Conservation (phyloP, 2,113 vertebrate species). For the Amia ocellicauda region DNA sequence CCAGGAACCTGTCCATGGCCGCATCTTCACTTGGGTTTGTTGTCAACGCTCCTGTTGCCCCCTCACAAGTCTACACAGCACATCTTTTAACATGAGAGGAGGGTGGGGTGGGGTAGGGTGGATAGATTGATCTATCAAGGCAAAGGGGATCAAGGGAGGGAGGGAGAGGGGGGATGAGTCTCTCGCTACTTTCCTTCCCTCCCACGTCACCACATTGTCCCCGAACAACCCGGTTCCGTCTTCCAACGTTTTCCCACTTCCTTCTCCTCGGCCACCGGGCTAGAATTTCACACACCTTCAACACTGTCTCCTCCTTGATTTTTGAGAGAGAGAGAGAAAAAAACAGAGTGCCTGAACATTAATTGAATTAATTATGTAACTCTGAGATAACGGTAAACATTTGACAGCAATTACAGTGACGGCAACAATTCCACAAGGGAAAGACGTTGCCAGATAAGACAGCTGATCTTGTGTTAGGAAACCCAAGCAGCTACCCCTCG, state of each 20-base stretch:
- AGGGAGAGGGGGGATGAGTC: not conserved
- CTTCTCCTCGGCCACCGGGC: not conserved
- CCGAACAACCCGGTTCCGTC: not conserved
- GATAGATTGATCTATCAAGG: conserved; percentile 4
- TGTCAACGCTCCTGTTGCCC: conserved; percentile 8
- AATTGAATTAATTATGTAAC: not conserved
- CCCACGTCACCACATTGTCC: not conserved
- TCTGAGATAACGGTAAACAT: not conserved
- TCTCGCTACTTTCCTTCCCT: not conserved
- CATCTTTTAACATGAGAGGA: conserved; percentile 12
- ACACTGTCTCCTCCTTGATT: not conserved
- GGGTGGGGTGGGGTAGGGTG: conserved; percentile 39
- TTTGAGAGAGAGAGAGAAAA: not conserved
- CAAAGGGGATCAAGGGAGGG: not conserved
- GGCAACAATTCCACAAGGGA: not conserved
- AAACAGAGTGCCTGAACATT: no score
- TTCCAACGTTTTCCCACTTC: not conserved
- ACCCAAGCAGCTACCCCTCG: no score
- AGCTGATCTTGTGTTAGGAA: not conserved
- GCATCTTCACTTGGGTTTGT: conserved; percentile 77
- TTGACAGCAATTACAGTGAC: not conserved
- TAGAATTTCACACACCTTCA: not conserved
- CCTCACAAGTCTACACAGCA: conserved; percentile 54
- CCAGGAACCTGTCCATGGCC: conserved; percentile 98
- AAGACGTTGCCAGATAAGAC: not conserved